These are phyloP conservation scores for Meriones psammophilus DNA, from an alignment of 2,797 vertebrate genomes.

Conservation along the genomic window DNA sequence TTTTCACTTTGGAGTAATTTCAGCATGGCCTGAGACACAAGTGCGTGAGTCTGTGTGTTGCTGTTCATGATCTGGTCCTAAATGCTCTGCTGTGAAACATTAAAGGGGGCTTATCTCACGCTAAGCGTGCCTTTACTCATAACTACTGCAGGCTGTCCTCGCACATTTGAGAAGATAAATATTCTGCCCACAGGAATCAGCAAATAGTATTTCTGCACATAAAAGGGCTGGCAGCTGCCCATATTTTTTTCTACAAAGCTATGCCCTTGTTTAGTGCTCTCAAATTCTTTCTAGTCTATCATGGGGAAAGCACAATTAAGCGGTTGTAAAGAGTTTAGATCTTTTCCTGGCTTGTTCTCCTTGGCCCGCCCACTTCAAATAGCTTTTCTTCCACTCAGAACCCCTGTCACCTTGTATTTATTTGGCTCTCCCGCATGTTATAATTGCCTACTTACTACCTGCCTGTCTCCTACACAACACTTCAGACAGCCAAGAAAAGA, in stretches of 20 bases:
- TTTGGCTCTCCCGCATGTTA: background rate
- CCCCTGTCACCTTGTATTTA: background rate
- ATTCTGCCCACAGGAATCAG: conserved; percentile 46
- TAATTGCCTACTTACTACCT: background rate
- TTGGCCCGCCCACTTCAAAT: background rate
- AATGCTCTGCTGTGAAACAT: background rate
- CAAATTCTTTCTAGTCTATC: conserved; percentile 7
- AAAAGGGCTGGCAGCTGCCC: conserved; percentile 47
- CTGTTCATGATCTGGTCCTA: conserved; percentile 42
- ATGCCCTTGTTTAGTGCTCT: conserved; percentile 43
- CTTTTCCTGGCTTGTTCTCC: background rate
- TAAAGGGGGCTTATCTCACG: conserved; percentile 30
- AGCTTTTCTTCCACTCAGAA: background rate
- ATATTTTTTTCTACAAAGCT: conserved; percentile 56
- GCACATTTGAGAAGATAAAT: conserved; percentile 67
- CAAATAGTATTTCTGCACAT: conserved; percentile 50
- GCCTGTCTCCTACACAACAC: background rate
- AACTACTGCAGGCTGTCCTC: conserved; percentile 47
- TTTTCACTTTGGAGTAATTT: conserved; percentile 50
- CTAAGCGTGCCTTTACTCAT: conserved; percentile 46
- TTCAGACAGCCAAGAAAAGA: background rate
- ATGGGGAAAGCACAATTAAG: conserved; percentile 19
- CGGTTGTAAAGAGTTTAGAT: background rate
- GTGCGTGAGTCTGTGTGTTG: background rate
- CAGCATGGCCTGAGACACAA: conserved; percentile 18